Conservation (phyloP, 2,888 invertebrate genomes). For the Zeuzera pyrina region DNA sequence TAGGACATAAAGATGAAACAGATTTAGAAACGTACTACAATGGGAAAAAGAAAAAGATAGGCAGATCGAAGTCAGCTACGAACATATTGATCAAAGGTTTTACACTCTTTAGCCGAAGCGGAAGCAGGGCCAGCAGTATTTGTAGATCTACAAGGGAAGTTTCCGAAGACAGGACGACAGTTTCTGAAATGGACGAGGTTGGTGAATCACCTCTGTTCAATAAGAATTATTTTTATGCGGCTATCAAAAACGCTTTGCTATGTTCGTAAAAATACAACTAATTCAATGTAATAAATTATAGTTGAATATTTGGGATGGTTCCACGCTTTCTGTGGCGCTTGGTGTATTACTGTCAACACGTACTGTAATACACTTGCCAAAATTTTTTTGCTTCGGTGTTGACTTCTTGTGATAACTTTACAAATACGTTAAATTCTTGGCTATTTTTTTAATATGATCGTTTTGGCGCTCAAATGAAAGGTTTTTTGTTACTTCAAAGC, state of each 20-base stretch:
- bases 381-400: slow-evolving; percentile 51
- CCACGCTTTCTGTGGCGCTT: slow-evolving; percentile 29
- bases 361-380: slow-evolving; percentile 50
- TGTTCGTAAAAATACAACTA: slow-evolving; percentile 30
- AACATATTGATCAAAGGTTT: slow-evolving; percentile 89
- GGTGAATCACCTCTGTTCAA: slow-evolving; percentile 20
- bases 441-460: too few species aligned
- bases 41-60: slow-evolving; percentile 53
- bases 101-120: slow-evolving; percentile 74
- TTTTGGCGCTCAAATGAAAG: too few species aligned
- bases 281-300: slow-evolving; percentile 42
- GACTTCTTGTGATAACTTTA: slow-evolving; percentile 32
- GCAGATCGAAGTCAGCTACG: slow-evolving; percentile 81
- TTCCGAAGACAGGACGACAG: slow-evolving; percentile 76
- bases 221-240: slow-evolving; percentile 20
- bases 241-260: slow-evolving; percentile 23
- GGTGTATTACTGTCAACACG: slow-evolving; percentile 24
- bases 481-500: too few species aligned
- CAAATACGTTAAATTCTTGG: slow-evolving; percentile 40
- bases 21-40: slow-evolving; percentile 45
- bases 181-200: slow-evolving; percentile 80
- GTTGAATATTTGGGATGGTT: slow-evolving; percentile 30
- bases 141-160: slow-evolving; percentile 66
- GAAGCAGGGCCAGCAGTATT: slow-evolving; percentile 72
- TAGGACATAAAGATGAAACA: slow-evolving; percentile 75